Conservation (phyloP, 2,113 vertebrate genomes). For the Microtus pennsylvanicus region DNA sequence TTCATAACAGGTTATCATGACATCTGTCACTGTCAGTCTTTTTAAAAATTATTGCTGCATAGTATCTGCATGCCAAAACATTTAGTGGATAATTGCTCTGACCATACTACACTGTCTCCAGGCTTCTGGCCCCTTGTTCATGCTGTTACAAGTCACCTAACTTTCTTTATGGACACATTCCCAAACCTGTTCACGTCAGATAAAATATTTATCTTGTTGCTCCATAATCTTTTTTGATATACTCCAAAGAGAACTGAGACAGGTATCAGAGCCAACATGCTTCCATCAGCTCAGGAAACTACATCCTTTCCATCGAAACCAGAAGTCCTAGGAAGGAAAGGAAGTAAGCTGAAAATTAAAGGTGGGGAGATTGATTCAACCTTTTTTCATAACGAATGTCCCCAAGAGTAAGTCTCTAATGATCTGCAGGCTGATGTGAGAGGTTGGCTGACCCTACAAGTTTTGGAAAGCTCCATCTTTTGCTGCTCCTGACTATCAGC, state of each 20-base stretch:
- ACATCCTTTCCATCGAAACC: background rate
- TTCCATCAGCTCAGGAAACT: background rate
- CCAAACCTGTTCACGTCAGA: background rate
- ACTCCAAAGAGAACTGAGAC: background rate
- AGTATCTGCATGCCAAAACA: background rate
- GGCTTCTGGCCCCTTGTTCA: background rate
- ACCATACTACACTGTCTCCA: background rate
- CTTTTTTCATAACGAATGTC: background rate
- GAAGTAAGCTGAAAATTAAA: background rate
- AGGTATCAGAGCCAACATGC: background rate
- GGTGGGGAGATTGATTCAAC: background rate
- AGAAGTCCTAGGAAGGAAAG: background rate
- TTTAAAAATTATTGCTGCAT: background rate
- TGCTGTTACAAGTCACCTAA: background rate
- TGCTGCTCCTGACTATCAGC: background rate
- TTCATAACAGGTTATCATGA: background rate
- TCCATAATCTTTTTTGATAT: background rate
- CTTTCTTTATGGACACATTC: background rate
- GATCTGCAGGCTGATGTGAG: background rate
- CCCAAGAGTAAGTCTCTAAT: background rate
- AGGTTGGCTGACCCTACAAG: background rate
- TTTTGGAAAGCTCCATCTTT: background rate
- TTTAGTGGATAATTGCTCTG: background rate
- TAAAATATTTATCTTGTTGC: constrained; percentile 8
- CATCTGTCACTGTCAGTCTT: background rate